phyloP scores from a whole-genome alignment of 2,113 vertebrate genomes.

The Neolamprologus modestus region DNA sequence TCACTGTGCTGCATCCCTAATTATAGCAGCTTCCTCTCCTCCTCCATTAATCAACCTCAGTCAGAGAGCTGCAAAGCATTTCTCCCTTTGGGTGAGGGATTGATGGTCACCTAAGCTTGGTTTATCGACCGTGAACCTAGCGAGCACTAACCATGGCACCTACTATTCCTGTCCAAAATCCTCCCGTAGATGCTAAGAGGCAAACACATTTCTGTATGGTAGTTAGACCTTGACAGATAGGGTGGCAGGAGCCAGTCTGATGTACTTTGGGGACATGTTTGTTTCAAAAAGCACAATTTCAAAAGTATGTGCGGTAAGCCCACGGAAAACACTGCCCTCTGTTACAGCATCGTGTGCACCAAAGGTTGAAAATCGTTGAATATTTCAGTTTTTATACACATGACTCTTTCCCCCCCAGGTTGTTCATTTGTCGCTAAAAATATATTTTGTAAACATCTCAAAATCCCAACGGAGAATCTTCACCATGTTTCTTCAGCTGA shows the following conservation, averaged over 20 bases:
- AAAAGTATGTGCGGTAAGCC: not conserved
- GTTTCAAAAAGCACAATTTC: slow-evolving; percentile 6
- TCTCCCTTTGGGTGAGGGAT: slow-evolving; percentile 35
- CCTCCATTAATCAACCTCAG: slow-evolving; percentile 43
- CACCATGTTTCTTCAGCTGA: not conserved
- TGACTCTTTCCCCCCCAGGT: not conserved
- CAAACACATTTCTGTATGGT: slow-evolving; percentile 8
- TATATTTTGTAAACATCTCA: not conserved
- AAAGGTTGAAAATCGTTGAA: not conserved
- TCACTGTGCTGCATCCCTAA: not conserved
- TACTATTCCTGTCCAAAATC: not conserved
- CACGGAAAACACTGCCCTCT: not conserved
- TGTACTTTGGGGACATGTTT: not conserved
- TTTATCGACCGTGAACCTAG: slow-evolving; percentile 30
- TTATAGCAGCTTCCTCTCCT: slow-evolving; percentile 33
- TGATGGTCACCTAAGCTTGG: slow-evolving; percentile 52
- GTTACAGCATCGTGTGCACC: not conserved
- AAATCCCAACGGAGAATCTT: not conserved
- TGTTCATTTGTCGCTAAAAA: not conserved
- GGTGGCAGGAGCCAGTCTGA: not conserved
- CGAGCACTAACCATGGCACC: not conserved
- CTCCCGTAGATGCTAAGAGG: not conserved
- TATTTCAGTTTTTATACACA: not conserved
- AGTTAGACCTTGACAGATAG: slow-evolving; percentile 6
- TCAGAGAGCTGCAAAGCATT: slow-evolving; percentile 14